Base-by-base conservation (phyloP, 1,140 invertebrate genomes). In the Leptinotarsa undecemlineata region DNA sequence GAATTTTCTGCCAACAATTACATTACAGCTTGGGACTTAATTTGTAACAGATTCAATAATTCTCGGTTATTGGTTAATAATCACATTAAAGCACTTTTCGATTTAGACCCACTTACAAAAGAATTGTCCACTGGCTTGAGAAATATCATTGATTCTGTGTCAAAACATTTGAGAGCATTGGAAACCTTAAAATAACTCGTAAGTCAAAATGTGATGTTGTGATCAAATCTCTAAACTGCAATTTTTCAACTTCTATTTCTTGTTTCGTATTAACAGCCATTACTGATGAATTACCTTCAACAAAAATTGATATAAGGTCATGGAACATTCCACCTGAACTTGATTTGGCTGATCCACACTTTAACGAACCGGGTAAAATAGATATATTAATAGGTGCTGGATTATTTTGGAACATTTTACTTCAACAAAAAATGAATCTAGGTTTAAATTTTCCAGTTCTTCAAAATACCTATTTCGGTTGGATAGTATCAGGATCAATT, bases 341-440 rank as follows among this genome's bases (percentile, higher is more conserved):
- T 68, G 14, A 23, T 23, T 74, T 76, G 47, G 68, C 73, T 23
- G 80, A 82, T 48, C 75, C 73, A 0, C 72, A 81, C 51, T 82
- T 71, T 69, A 72, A 77, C 62, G 8, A 77, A 14, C 14, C 33
- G 4, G 21, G 72, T 21, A 23, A 63, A 19, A 64, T 77, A 15
- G 62, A 76, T 72, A 20, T 71, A 5, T 66, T 75, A 48, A 42
- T 77, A 48, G 73, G 75, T 4, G 73, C 51, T 14, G 47, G 17
- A 11, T 17, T 76, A 76, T 73, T 73, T 68, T 73, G 64, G 57
- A 15, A 71, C 48, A 17, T 71, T 33, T 33, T 42, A 42, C 33
- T 42, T 42, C 33, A 42, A 42, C 33, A 42, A 42, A 42, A 42
- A 42, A 42, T 42, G 8, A 42, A 42, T 11, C 33, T 42, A 42